Conservation (phyloP, 2,113 vertebrate species). For the Syngnathus scovelli region DNA sequence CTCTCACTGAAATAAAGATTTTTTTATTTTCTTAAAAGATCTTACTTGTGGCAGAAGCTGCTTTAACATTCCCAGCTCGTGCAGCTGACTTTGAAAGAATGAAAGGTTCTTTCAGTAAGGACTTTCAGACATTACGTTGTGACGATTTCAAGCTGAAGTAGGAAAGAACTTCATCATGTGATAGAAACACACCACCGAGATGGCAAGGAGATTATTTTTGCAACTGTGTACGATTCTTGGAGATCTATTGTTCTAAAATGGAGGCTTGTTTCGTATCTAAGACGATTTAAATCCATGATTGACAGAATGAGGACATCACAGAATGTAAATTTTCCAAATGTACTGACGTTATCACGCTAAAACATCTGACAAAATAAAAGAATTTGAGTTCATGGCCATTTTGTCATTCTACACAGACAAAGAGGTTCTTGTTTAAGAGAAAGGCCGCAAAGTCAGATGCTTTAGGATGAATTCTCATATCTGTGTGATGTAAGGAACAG, state of each 20-base stretch:
- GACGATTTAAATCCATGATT: constrained; percentile 23
- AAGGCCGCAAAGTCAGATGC: constrained; percentile 8
- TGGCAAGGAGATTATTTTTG: too few relatives aligned
- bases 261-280: constrained; percentile 34
- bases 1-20: too few relatives aligned
- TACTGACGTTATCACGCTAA: not conserved
- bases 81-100: constrained; percentile 22
- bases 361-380: not conserved
- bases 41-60: constrained; percentile 39
- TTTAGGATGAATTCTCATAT: constrained; percentile 29
- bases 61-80: constrained; percentile 53
- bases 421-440: constrained; percentile 10
- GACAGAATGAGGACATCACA: constrained; percentile 60
- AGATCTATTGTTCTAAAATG: constrained; percentile 21
- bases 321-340: not conserved
- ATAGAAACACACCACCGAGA: too few relatives aligned
- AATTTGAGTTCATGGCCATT: not conserved
- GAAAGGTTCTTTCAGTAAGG: constrained; percentile 12
- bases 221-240: constrained; percentile 18
- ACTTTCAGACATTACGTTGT: not conserved
- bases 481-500: constrained; percentile 15
- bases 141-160: not conserved
- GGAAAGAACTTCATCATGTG: not conserved
- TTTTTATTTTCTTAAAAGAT: constrained; percentile 15
- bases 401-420: not conserved